phyloP scores from a whole-genome alignment of 1,140 invertebrate species.

The Temnothorax longispinosus region DNA sequence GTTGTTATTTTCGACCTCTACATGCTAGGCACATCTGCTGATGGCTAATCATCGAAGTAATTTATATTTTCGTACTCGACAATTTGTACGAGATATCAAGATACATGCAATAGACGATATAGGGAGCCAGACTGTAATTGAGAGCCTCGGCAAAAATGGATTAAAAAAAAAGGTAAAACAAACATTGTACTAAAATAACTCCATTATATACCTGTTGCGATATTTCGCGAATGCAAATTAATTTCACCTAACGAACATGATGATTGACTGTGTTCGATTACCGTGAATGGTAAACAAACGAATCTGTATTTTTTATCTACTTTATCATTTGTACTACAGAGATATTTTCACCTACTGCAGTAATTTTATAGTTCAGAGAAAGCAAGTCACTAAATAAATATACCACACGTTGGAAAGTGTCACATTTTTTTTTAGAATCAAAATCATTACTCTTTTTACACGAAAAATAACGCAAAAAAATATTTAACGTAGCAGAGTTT shows the following conservation, averaged over 20 bases:
- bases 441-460: neutral
- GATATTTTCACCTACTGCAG: neutral
- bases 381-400: neutral
- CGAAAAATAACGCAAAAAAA: neutral
- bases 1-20: conserved; percentile 49
- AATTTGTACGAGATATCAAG: conserved; percentile 2
- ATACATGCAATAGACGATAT: neutral
- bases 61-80: conserved; percentile 13
- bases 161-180: conserved; percentile 11
- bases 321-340: neutral
- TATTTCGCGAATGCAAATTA: conserved; percentile 22
- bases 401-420: neutral
- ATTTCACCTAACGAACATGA: conserved; percentile 1
- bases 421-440: neutral
- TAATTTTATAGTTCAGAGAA: neutral
- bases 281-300: neutral
- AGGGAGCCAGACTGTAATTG: neutral
- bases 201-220: neutral
- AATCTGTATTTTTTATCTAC: neutral
- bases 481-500: neutral
- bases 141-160: neutral
- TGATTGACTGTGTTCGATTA: conserved; percentile 8
- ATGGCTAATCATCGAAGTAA: neutral
- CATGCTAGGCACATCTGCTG: neutral
- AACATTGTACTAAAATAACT: neutral